Evolutionary conservation across 2,797 vertebrate species (phyloP), one percentile per base, ranked within the genome.

Genomic region (Semaprochilodus insignis): DNA sequence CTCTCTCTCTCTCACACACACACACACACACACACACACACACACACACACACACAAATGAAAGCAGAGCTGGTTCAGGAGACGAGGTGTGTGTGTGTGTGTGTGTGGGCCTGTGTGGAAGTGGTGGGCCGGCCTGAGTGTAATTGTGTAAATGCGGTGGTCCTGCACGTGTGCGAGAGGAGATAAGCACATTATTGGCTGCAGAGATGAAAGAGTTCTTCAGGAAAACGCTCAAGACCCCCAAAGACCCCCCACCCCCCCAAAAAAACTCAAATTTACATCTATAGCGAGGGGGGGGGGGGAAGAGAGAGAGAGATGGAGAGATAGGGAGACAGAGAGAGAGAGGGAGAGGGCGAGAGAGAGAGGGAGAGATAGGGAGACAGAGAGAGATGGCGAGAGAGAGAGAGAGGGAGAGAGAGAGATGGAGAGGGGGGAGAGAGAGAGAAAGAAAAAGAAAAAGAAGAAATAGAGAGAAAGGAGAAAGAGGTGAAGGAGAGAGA

Each of bases 131-230:
- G 25, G 60, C 65, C 23, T 65, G 44, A 16, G 59, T 77, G 74
- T 54, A 31, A n/a, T 23, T 65, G 75, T 31, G 75, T 66, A 59
- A 48, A 13, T 48, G 44, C 11, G 44, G 44, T 48, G 44, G 44
- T 48, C 44, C 8, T 11, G 44, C 44, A 48, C 44, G 44, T 48
- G 60, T 66, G 2, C 4, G 67, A 5, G 52, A 54, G 71, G 79
- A 85, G 82, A 81, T 83, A 81, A 87, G 83, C 79, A 62, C 85
- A 83, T 85, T 72, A 79, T 83, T 86, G 85, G 54, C 78, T 75
- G 74, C 51, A 83, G 31, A 78, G 80, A 87, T 83, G 85, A 87
- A 84, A 71, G 81, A 76, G 59, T 60, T 69, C 23, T 55, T 74
- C 57, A 7, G 44, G 31, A 25, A 66, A 25, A 67, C 16, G 2